Evolutionary conservation across 2,797 vertebrate genomes (phyloP), one percentile per base, ranked within the genome.

Genomic region (Tragelaphus eurycerus): DNA sequence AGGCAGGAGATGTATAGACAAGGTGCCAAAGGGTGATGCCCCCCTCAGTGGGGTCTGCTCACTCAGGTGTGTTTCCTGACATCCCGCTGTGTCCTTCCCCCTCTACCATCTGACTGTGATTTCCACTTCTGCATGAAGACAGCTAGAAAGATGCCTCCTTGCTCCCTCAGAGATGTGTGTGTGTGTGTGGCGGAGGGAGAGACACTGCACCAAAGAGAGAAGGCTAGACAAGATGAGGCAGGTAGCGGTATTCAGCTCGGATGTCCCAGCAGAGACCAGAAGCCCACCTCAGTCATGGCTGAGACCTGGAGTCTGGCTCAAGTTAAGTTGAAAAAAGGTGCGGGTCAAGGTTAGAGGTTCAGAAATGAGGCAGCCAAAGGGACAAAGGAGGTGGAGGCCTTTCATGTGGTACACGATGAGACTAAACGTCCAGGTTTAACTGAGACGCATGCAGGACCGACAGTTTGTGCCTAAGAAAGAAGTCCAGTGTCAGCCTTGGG

Each of bases 401-500:
- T 25, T 6, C 2, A 15, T 2, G 46, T 1, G 17, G 81, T 10
- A 59, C 19, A 1, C 0, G 11, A 15, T 7, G 0, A 23, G 12
- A 57, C n/a, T 21, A 38, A 21, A 25, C 5, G 2, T 34, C 31
- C 6, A 52, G 54, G 74, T 25, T 46, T 46, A 59, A 57, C 23
- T 13, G 55, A 94, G 57, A 38, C 6, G 0, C 7, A 0, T 0
- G 59, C 7, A 11, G 55, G 14, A 50, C 16, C 29, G 78, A 81
- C 48, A 4, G 57, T 67, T 48, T 54, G 67, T 19, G 52, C 79
- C 50, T n/a, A 79, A 93, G 55, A 55, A 31, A 31, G 50, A 78
- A 43, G 76, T 43, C 1, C 0, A 27, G 23, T 21, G 71, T 38
- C 82, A 43, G 4, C 83, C 27, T 10, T 1, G 46, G 31, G 48